A percentile compares a stretch with the other conserved stretches of the same genome.
Conservation (phyloP, 2,113 vertebrate genomes). For the Rhynchopsitta pachyrhyncha region DNA sequence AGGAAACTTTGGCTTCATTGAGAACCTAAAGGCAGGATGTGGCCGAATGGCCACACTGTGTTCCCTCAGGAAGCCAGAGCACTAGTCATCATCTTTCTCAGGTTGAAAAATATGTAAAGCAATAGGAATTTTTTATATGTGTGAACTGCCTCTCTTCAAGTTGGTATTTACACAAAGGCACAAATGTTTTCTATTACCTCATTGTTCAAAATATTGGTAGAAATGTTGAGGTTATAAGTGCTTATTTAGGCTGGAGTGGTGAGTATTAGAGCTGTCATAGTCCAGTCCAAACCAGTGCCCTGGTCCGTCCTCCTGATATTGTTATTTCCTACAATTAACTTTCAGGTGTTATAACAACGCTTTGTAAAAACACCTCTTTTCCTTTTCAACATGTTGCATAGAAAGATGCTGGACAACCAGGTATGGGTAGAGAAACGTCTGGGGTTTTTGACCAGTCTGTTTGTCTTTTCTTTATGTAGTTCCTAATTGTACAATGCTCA, state of each 20-base stretch:
- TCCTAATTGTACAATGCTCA: not conserved
- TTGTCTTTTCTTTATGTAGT: not conserved
- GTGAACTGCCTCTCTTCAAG: not conserved
- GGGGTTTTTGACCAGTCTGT: not conserved
- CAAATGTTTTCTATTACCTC: not conserved
- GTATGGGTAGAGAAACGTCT: not conserved
- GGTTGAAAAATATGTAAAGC: not conserved
- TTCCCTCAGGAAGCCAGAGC: not conserved
- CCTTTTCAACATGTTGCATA: not conserved
- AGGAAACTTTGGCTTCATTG: not conserved
- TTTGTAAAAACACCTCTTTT: not conserved
- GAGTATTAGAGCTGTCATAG: not conserved
- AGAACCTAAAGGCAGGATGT: not conserved
- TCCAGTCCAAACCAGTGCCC: not conserved
- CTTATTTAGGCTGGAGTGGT: not conserved
- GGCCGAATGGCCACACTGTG: accelerated
- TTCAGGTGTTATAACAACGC: not conserved
- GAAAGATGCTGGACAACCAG: not conserved
- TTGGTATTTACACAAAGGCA: not conserved
- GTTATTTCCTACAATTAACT: not conserved
- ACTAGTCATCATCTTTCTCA: not conserved
- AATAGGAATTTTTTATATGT: not conserved
- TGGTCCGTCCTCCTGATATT: not conserved
- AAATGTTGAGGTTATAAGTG: not conserved
- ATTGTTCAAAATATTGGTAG: not conserved